Conservation (phyloP, 2,888 invertebrate species). For the Callimorpha dominula region DNA sequence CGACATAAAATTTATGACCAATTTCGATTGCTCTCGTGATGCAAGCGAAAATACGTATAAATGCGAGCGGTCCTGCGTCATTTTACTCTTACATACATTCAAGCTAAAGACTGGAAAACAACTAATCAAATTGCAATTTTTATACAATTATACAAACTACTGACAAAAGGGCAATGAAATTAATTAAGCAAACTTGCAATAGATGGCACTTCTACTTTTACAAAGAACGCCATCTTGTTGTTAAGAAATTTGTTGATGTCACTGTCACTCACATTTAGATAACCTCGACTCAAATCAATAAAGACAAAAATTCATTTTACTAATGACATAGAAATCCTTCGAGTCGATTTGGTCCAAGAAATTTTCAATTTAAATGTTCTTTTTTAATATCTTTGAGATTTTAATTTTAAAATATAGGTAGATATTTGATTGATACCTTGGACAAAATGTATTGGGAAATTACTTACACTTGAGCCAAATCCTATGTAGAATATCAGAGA, state of each 20-base stretch:
- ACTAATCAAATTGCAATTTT: not conserved
- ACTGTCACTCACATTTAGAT: not conserved
- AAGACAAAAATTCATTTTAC: not conserved
- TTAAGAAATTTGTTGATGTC: no score
- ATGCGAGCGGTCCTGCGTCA: conserved; percentile 47
- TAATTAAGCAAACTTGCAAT: not conserved
- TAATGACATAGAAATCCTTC: not conserved
- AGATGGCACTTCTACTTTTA: not conserved
- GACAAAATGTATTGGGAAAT: not conserved
- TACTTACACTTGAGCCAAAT: not conserved
- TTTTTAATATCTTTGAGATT: not conserved
- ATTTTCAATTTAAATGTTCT: not conserved
- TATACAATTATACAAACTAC: not conserved
- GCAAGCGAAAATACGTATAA: conserved; percentile 54
- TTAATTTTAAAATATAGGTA: not conserved
- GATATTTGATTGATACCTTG: no score
- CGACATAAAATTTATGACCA: conserved; percentile 49
- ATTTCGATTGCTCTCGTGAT: conserved; percentile 51
- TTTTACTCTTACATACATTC: conserved; percentile 28
- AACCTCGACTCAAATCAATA: not conserved
- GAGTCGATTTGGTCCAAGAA: not conserved
- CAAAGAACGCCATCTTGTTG: not conserved
- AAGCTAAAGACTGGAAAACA: conserved; percentile 35
- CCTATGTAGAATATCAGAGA: not conserved
- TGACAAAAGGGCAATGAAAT: not conserved